Conservation (phyloP, 92 coral and sea anemone species). For the Epizoanthus fatuus region DNA sequence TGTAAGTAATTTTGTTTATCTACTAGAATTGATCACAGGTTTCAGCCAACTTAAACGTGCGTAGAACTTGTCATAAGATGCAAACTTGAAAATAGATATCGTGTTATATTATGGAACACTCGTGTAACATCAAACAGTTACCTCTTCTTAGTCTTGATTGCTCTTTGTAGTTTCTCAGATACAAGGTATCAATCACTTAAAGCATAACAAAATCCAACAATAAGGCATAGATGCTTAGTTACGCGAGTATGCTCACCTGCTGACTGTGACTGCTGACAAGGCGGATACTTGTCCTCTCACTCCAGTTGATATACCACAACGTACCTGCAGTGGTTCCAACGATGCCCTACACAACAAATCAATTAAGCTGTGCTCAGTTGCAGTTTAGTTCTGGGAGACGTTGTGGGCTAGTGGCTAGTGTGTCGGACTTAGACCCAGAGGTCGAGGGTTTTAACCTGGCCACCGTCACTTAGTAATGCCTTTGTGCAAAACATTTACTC, state of each 20-base stretch:
- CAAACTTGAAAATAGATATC: too few relatives aligned
- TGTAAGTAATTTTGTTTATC: too few relatives aligned
- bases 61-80: too few relatives aligned
- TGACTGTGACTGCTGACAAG: constrained; percentile 97
- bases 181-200: background rate
- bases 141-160: background rate
- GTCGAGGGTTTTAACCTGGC: too few relatives aligned
- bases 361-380: background rate
- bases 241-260: constrained; percentile 65
- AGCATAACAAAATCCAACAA: background rate
- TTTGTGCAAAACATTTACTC: too few relatives aligned
- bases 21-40: too few relatives aligned
- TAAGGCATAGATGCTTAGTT: background rate
- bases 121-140: background rate
- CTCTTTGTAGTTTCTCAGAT: background rate
- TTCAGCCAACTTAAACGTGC: too few relatives aligned
- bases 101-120: background rate
- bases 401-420: background rate
- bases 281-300: constrained; percentile 96
- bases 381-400: background rate
- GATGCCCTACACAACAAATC: constrained; percentile 76
- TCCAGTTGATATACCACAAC: constrained; percentile 98
- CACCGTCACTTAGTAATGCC: too few relatives aligned
- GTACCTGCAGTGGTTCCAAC: constrained; percentile 95
- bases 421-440: background rate